Evolutionary conservation across 2,888 invertebrate genomes (phyloP).

Genomic region (Ashinkailepas kermadecensis): DNA sequence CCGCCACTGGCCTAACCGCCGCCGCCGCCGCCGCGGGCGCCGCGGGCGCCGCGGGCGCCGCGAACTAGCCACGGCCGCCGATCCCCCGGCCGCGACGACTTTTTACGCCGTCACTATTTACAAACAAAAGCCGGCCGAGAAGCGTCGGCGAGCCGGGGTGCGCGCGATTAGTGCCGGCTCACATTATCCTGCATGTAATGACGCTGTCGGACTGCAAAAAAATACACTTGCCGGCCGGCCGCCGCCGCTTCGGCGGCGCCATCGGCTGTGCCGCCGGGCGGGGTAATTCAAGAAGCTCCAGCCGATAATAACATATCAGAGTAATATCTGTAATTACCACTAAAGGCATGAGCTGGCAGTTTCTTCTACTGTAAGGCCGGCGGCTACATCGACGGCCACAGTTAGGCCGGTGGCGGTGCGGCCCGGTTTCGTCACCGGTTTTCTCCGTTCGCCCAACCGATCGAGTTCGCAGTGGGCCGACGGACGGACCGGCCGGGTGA

Average conservation of each 20-base stretch:
- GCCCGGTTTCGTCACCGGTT: background rate
- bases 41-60: background rate
- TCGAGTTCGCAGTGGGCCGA: background rate
- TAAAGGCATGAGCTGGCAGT: constrained; percentile 11
- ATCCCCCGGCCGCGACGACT: background rate
- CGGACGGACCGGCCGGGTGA: background rate
- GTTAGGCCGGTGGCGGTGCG: background rate
- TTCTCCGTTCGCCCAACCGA: background rate
- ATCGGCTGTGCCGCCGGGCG: background rate
- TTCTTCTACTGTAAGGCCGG: background rate
- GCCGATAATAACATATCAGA: background rate
- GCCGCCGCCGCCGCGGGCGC: background rate
- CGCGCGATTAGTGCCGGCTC: background rate
- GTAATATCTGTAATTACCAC: constrained; percentile 17
- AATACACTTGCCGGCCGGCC: background rate
- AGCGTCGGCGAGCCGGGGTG: background rate
- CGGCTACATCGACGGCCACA: background rate
- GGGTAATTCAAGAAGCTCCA: background rate
- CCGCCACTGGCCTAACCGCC: background rate
- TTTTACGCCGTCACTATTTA: background rate
- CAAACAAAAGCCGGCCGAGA: background rate
- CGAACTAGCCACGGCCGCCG: background rate
- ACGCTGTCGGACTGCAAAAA: background rate
- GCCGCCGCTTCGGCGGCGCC: background rate
- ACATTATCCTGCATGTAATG: background rate